Evolutionary conservation across 2,113 vertebrate species (phyloP), one percentile per base, ranked within the genome.

Genomic region (Megaleporinus macrocephalus): DNA sequence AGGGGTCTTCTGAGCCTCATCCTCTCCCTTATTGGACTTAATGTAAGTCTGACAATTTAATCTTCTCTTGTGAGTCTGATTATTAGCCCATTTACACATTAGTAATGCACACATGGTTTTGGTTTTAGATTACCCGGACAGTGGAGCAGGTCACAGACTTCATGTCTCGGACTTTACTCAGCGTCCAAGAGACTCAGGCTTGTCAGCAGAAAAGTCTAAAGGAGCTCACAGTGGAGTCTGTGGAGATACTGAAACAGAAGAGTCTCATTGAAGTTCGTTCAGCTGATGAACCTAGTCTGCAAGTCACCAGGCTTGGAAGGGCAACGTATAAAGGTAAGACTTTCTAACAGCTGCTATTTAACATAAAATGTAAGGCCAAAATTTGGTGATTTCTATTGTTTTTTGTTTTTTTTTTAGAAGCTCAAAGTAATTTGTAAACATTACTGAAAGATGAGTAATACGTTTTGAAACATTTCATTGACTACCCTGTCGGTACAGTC

Each of bases 21-120:
- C 80, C 93, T 99, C 18, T 99, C 97, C 13, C 91, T 99, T 75
- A 89, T 98, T 81, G 97, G 98, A 70, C 88, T 99, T 68, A 95
- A 96, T 81, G 98, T 98, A 94, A 93, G 83, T 84, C 41, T 11
- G 22, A 57, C 65, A n/a, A 14, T 70, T 70, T 24, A n/a, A 44
- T n/a, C 3, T 41, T 77, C 14, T 36, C 73, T 1, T 9, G 63
- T 29, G 9, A 41, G 33, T 20, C 51, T 20, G 4, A 9, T 63
- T 36, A 65, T 33, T 51, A 30, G 10, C 70, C 14, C 12, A 49
- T 5, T 55, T 10, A 49, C 13, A 55, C 24, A 18, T 20, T 55
- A 49, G 5, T 59, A 75, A 62, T 63, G 11, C 5, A 26, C 10
- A 9, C 9, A 30, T 76, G 70, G n/a, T 33, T 76, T 18, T 76